A percentile compares a stretch with the other conserved stretches of the same genome.
Evolutionary conservation across 2,888 invertebrate genomes (phyloP).

Genomic region (Protodeltote pygarga): DNA sequence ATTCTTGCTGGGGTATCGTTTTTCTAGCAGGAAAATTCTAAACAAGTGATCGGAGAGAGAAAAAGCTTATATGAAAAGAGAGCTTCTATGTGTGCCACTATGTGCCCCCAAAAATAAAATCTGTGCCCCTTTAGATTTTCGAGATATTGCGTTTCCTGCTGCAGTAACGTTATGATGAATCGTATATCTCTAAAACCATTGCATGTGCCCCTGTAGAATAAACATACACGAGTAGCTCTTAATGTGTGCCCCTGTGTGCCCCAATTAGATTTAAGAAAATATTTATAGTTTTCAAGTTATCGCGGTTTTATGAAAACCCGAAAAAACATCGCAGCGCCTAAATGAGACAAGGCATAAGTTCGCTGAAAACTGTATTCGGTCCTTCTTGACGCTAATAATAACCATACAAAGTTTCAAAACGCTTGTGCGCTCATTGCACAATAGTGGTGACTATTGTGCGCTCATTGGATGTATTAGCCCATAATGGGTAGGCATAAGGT

Average conservation of each 20-base stretch:
- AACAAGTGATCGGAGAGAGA: background rate
- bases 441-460: too few relatives aligned
- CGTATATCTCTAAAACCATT: background rate
- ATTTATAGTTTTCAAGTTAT: constrained; percentile 1
- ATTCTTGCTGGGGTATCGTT: background rate
- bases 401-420: constrained; percentile 1
- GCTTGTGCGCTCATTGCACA: too few relatives aligned
- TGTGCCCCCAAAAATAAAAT: background rate
- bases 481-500: too few relatives aligned
- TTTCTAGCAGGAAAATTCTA: background rate
- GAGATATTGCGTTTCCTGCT: background rate
- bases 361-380: constrained; percentile 4
- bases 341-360: background rate
- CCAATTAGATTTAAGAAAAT: background rate
- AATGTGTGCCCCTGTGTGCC: background rate
- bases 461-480: too few relatives aligned
- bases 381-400: background rate
- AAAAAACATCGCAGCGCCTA: constrained; percentile 1
- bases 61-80: background rate
- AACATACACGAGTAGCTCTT: constrained; percentile 2
- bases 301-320: background rate
- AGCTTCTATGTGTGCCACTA: background rate
- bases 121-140: background rate
- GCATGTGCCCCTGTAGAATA: background rate
- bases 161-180: background rate